Evolutionary conservation across 1,140 invertebrate species (phyloP).

Genomic region (Drosophila simulans): DNA sequence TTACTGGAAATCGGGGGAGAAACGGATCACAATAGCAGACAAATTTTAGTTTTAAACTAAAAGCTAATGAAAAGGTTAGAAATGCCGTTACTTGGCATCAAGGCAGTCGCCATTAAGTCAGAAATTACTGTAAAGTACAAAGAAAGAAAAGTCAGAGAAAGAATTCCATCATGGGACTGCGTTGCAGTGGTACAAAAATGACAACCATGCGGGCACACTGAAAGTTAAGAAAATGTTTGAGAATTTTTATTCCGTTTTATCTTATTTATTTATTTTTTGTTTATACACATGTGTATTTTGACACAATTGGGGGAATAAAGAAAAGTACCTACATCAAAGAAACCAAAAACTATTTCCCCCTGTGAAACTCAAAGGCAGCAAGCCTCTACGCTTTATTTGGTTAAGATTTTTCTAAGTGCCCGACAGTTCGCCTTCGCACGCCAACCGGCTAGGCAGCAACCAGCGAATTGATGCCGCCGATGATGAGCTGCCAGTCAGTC

Average conservation of each 20-base stretch:
- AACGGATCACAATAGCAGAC: constrained; percentile 45
- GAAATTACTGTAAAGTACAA: constrained; percentile 67
- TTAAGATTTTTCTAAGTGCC: constrained; percentile 27
- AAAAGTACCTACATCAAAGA: background rate
- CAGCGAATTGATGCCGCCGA: constrained; percentile 75
- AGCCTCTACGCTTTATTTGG: background rate
- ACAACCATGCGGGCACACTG: constrained; percentile 54
- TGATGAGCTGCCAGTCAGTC: constrained; percentile 67
- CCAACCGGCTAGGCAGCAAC: constrained; percentile 67
- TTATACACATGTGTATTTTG: background rate
- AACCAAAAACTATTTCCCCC: no score
- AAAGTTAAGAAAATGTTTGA: background rate
- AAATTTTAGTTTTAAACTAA: constrained; percentile 77
- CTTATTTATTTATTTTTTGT: background rate
- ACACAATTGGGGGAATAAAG: background rate
- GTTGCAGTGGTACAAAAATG: constrained; percentile 46
- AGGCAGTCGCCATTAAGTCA: constrained; percentile 31
- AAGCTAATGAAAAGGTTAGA: constrained; percentile 80
- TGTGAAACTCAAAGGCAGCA: no score
- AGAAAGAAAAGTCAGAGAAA: background rate
- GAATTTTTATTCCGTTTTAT: background rate
- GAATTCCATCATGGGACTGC: constrained; percentile 9
- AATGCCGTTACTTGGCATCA: constrained; percentile 66
- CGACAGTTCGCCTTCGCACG: constrained; percentile 61
- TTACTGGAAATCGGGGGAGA: constrained; percentile 27